Percentiles rank a stretch among this genome's conserved stretches.
Evolutionary conservation across 2,888 invertebrate genomes (phyloP).

Genomic region (Pocota personata): DNA sequence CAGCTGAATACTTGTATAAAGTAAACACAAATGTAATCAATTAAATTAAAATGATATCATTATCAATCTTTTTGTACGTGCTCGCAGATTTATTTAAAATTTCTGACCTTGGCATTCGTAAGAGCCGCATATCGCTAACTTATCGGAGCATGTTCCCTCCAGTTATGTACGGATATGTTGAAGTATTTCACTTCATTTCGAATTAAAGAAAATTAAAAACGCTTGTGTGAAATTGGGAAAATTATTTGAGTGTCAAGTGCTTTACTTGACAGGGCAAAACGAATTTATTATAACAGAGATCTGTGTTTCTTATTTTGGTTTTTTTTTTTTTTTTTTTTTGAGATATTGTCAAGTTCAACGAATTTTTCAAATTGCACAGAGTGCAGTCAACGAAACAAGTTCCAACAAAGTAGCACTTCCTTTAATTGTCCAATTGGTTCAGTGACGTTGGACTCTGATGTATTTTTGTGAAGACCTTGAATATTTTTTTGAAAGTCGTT

Average conservation of each 20-base stretch:
- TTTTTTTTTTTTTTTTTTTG: conserved; percentile 1
- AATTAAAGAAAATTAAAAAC: conserved; percentile 5
- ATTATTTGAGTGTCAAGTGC: conserved; percentile 53
- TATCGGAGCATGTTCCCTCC: neutral
- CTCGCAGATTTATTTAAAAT: conserved; percentile 20
- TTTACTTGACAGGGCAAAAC: conserved; percentile 22
- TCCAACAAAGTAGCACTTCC: conserved; percentile 36
- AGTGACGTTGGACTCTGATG: conserved; percentile 39
- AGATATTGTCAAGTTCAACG: conserved; percentile 57
- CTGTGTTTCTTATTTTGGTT: too few relatives aligned
- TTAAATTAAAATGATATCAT: conserved; percentile 6
- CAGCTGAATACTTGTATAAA: neutral
- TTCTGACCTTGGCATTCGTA: conserved; percentile 43
- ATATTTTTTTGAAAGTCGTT: conserved; percentile 16
- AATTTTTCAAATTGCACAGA: conserved; percentile 37
- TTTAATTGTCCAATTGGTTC: conserved; percentile 32
- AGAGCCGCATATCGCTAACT: conserved; percentile 1
- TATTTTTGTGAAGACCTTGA: conserved; percentile 49
- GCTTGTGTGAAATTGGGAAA: conserved; percentile 1
- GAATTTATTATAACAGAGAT: conserved; percentile 31
- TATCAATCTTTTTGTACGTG: neutral
- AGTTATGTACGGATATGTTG: conserved; percentile 6
- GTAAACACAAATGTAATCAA: neutral
- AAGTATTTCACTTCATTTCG: conserved; percentile 10
- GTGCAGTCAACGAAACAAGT: conserved; percentile 46